These are phyloP conservation scores for Sebastes miniatus DNA, from an alignment of 2,797 vertebrate species.

Conservation along the genomic window DNA sequence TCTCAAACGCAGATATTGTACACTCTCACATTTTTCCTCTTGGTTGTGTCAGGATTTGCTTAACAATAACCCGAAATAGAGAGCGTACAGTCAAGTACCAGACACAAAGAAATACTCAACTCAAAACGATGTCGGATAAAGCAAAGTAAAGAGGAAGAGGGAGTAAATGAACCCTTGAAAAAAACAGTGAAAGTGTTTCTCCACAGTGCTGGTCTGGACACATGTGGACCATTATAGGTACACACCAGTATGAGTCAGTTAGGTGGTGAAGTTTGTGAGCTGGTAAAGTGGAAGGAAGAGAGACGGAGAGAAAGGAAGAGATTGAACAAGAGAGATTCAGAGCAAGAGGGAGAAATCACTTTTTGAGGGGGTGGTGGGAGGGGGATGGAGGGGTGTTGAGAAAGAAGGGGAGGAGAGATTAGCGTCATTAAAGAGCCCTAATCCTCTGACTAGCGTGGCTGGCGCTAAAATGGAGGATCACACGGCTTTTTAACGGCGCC, in stretches of 20 bases:
- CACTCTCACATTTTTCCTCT: background rate
- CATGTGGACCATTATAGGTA: constrained; percentile 61
- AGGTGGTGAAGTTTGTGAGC: constrained; percentile 81
- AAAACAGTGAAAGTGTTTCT: constrained; percentile 1
- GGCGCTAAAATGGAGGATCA: constrained; percentile 90
- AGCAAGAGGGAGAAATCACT: constrained; percentile 86
- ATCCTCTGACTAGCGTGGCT: constrained; percentile 92
- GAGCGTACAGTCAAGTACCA: background rate
- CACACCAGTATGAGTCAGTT: constrained; percentile 64
- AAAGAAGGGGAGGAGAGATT: constrained; percentile 84
- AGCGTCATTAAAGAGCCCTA: constrained; percentile 95
- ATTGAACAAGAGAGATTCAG: constrained; percentile 83
- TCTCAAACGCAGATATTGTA: background rate
- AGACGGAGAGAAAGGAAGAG: background rate
- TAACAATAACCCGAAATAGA: background rate
- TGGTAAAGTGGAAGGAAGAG: constrained; percentile 33
- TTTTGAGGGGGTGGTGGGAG: constrained; percentile 66
- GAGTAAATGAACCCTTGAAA: constrained; percentile 22
- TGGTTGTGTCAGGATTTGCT: constrained; percentile 1
- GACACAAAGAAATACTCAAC: background rate
- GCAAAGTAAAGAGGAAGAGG: background rate
- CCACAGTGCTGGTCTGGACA: constrained; percentile 41
- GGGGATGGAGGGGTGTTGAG: constrained; percentile 38
- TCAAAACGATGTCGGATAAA: background rate
- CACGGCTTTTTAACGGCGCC: constrained; percentile 88